phyloP scores from a whole-genome alignment of 2,113 vertebrate genomes.

The Oreochromis tanganicae region DNA sequence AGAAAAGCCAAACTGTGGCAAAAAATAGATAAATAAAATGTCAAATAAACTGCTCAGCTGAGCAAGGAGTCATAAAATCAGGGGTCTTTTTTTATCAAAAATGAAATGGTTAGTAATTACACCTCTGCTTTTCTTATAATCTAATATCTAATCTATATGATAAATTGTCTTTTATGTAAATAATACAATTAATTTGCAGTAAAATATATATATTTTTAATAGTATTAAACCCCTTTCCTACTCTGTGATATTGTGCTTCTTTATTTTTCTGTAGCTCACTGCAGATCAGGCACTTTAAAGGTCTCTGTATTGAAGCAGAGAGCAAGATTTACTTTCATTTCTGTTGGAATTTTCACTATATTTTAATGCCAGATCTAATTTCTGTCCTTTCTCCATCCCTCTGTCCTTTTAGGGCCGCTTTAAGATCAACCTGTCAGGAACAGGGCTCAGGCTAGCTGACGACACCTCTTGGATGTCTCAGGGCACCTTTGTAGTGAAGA shows the following conservation, averaged over 20 bases:
- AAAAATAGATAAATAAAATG: neutral
- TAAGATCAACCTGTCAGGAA: slow-evolving; percentile 88
- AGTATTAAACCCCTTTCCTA: neutral
- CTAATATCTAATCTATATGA: neutral
- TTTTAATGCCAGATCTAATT: neutral
- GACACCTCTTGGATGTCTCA: slow-evolving; percentile 84
- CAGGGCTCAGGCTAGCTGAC: slow-evolving; percentile 80
- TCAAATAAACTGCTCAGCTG: neutral
- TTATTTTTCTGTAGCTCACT: neutral
- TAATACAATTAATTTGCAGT: neutral
- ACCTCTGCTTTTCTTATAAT: neutral
- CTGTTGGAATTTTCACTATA: neutral
- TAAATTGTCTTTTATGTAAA: neutral
- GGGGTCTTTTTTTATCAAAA: no score
- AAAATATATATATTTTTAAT: neutral
- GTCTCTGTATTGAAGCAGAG: neutral
- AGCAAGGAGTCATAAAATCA: neutral
- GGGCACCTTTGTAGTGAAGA: slow-evolving; percentile 85
- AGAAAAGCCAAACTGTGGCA: neutral
- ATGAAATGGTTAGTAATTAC: neutral
- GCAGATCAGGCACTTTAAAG: neutral
- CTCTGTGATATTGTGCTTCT: neutral
- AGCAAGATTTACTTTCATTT: neutral
- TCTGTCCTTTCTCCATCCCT: neutral
- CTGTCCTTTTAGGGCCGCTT: slow-evolving; percentile 81